Base-by-base conservation (phyloP, 1,140 invertebrate genomes). In the Himalopsyche phryganea region DNA sequence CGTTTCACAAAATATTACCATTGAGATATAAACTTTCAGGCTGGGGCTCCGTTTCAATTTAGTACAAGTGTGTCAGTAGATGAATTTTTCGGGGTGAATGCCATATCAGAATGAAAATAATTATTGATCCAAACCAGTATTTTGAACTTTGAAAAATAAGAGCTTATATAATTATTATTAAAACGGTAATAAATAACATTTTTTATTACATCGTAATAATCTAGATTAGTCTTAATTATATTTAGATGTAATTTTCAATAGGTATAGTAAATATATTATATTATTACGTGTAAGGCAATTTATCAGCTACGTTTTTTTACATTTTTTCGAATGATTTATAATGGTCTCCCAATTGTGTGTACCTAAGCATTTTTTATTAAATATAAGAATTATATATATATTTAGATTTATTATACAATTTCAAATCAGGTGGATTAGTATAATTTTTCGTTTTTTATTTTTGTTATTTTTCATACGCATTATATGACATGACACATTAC, bases 61-160 rank as follows among this genome's bases (percentile, higher is more conserved):
- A 41, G 51, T 54, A 40, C 15, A 54, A 28, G 42, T 46, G 13
- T 19, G 19, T 15, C 13, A 48, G n/a, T 40, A 19, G 35, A 19
- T 33, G 20, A 60, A 33, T 40, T 5, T 46, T 46, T 6, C 32
- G 46, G 50, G 46, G 50, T 48, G 60, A 53, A 41, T 58, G 60
- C 38, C 54, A 47, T 51, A 54, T 54, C 53, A 52, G 59, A 50
- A 56, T 53, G 54, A 40, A 32, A 53, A 62, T 50, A 48, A 41
- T 28, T 5, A 28, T 5, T 28, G 51, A 59, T 59, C 61, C 56
- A 62, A 41, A 55, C 45, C 61, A 63, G 61, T 63, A 63, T 63
- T 63, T 56, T 60, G 52, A 63, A 63, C 57, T 20, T 49, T 59
- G 56, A 58, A 57, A 62, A 64, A 40, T 58, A 56, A 64, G 62